A percentile compares a stretch with the other conserved stretches of the same genome.
Conservation (phyloP, 2,888 invertebrate species). For the Drosophila silvestris region DNA sequence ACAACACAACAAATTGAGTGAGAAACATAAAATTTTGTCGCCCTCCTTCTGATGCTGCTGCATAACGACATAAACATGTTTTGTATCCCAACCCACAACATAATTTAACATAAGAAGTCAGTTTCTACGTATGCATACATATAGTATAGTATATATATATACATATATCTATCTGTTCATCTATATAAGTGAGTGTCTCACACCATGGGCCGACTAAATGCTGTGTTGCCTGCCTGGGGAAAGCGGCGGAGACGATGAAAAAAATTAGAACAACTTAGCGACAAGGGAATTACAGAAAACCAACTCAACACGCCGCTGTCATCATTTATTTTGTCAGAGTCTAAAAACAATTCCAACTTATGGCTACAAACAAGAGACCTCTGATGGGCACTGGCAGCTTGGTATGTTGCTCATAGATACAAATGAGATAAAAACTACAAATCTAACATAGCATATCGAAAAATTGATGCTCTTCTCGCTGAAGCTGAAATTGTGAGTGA, state of each 20-base stretch:
- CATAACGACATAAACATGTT: slow-evolving; percentile 63
- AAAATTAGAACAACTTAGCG: slow-evolving; percentile 80
- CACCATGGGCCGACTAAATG: slow-evolving; percentile 36
- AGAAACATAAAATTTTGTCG: slow-evolving; percentile 74
- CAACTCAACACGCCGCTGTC: slow-evolving; percentile 73
- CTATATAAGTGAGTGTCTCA: slow-evolving; percentile 60
- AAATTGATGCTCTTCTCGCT: slow-evolving; percentile 34
- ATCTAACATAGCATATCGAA: slow-evolving; percentile 31
- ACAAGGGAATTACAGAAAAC: slow-evolving; percentile 59
- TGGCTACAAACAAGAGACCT: slow-evolving; percentile 76
- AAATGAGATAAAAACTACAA: slow-evolving; percentile 46
- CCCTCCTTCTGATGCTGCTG: slow-evolving; percentile 22
- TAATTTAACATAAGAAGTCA: slow-evolving; percentile 49
- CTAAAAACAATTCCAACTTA: slow-evolving; percentile 78
- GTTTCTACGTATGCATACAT: slow-evolving; percentile 52
- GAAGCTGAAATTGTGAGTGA: neutral
- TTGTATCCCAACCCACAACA: slow-evolving; percentile 53
- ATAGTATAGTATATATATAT: slow-evolving; percentile 10
- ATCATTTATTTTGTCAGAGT: slow-evolving; percentile 79
- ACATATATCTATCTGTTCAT: slow-evolving; percentile 57
- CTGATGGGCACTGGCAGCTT: slow-evolving; percentile 33
- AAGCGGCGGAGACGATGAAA: slow-evolving; percentile 29
- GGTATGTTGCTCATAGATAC: slow-evolving; percentile 63
- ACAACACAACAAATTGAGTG: slow-evolving; percentile 75
- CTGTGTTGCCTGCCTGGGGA: slow-evolving; percentile 3